phyloP scores from a whole-genome alignment of 2,113 vertebrate genomes.

The Arothron firmamentum region DNA sequence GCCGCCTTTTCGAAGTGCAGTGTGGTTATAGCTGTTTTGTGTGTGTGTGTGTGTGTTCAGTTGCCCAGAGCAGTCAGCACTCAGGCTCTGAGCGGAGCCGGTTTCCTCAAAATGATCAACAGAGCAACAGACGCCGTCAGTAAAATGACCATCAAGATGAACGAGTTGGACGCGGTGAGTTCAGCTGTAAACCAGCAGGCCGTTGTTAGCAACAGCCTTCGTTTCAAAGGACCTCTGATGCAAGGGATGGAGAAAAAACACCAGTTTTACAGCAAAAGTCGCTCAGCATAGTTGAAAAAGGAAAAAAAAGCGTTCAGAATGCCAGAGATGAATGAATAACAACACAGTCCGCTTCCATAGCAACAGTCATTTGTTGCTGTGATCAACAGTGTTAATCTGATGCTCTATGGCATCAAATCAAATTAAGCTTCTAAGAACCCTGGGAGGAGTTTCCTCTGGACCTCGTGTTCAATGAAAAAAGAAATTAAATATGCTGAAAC shows the following conservation, averaged over 20 bases:
- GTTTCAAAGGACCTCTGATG: not conserved
- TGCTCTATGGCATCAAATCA: too few species aligned
- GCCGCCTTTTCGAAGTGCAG: not conserved
- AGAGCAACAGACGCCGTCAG: slow-evolving; percentile 94
- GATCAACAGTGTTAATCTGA: too few species aligned
- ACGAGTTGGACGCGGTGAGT: slow-evolving; percentile 92
- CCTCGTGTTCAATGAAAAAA: too few species aligned
- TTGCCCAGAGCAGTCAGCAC: slow-evolving; percentile 90
- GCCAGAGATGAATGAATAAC: too few species aligned
- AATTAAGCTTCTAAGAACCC: too few species aligned
- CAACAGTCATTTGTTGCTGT: too few species aligned
- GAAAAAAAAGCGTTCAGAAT: too few species aligned
- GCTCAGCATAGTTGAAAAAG: too few species aligned
- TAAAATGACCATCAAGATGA: slow-evolving; percentile 99
- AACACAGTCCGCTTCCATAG: too few species aligned
- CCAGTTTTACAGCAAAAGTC: not conserved
- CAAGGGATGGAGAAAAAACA: not conserved
- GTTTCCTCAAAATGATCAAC: slow-evolving; percentile 97
- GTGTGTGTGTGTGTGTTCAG: slow-evolving; percentile 62
- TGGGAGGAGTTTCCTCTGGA: too few species aligned
- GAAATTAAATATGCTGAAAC: too few species aligned
- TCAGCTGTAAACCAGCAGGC: not conserved
- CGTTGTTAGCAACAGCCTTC: not conserved
- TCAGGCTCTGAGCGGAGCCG: slow-evolving; percentile 93
- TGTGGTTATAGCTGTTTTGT: not conserved